A percentile compares a stretch with the other conserved stretches of the same genome.
These are phyloP conservation scores for Lophura swinhoii DNA, from an alignment of 2,797 vertebrate genomes.

Conservation along the genomic window DNA sequence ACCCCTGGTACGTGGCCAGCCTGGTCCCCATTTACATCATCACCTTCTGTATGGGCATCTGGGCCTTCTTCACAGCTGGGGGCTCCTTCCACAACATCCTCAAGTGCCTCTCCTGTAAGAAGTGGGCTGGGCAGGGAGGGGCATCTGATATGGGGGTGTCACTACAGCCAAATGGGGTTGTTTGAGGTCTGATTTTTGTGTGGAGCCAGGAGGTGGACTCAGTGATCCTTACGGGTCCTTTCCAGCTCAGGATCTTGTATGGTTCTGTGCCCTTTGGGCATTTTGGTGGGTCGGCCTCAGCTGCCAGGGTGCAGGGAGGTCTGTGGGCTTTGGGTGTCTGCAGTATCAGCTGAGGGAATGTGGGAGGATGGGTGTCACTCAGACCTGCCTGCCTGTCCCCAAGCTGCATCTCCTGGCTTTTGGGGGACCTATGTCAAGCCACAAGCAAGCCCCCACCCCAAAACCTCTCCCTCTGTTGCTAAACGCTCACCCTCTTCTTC, in stretches of 20 bases:
- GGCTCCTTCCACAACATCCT: constrained; percentile 77
- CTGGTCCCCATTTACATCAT: constrained; percentile 79
- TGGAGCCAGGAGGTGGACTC: no score
- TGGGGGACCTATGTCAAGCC: fast-evolving
- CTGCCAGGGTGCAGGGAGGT: not conserved
- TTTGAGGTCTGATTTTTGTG: no score
- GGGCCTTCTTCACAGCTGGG: constrained; percentile 80
- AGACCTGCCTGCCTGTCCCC: no score
- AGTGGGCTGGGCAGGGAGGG: not conserved
- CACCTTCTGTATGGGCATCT: constrained; percentile 76
- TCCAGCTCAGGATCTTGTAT: no score
- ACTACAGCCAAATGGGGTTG: fast-evolving
- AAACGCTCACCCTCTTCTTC: constrained; percentile 8
- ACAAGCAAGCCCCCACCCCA: fast-evolving
- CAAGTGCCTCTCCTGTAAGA: constrained; percentile 82
- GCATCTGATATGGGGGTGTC: fast-evolving
- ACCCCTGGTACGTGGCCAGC: constrained; percentile 81
- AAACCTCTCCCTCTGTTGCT: not conserved
- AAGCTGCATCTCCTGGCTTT: fast-evolving
- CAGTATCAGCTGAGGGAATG: no score
- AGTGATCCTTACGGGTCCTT: no score
- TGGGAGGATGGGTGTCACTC: not conserved
- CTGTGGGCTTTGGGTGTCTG: not conserved
- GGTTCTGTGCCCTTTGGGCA: not conserved
- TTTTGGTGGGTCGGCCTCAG: fast-evolving